Evolutionary conservation across 2,797 vertebrate species (phyloP), one percentile per base, ranked within the genome.

Genomic region (Sphenopsis melanotis): DNA sequence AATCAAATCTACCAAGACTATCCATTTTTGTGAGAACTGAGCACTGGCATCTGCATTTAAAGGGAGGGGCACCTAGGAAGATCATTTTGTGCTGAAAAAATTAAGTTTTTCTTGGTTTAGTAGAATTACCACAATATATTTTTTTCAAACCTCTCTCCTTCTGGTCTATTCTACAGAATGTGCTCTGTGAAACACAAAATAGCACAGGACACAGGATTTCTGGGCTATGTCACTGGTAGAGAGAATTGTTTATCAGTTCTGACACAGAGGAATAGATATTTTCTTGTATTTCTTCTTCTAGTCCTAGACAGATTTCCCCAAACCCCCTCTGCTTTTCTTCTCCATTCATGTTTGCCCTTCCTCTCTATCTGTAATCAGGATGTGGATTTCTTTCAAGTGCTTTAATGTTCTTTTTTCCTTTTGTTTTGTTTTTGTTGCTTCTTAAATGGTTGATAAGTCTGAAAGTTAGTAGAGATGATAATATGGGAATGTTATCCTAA

Each of bases 231-330:
- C 92, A 92, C 44, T 88, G 76, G 41, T 81, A 1, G 3, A 94
- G 93, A 95, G 69, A 76, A 95, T 55, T 92, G 76, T 94, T 97
- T 96, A 96, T 97, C 90, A 87, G 53, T 91, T 94, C 75, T 96
- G 94, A 93, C 90, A 88, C n/a, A 55, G 37, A 53, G 41, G 27
- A 30, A 65, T n/a, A 72, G 76, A 68, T 95, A 88, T 55, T 92
- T 92, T 89, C 53, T 89, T 95, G 15, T 18, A 79, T 63, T 88
- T 83, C 66, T 96, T 96, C 94, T 87, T 94, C 74, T 91, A 75
- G 23, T 59, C 37, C 72, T 66, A 36, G 59, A 59, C 44, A 71
- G 81, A 84, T 82, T 70, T 82, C 56, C 55, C 32, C 39, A 39
- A 77, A n/a, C 6, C n/a, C 30, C 11, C 52, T 85, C 87, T 92